Evolutionary conservation across 2,113 vertebrate genomes (phyloP).

Genomic region (Peromyscus californicus): DNA sequence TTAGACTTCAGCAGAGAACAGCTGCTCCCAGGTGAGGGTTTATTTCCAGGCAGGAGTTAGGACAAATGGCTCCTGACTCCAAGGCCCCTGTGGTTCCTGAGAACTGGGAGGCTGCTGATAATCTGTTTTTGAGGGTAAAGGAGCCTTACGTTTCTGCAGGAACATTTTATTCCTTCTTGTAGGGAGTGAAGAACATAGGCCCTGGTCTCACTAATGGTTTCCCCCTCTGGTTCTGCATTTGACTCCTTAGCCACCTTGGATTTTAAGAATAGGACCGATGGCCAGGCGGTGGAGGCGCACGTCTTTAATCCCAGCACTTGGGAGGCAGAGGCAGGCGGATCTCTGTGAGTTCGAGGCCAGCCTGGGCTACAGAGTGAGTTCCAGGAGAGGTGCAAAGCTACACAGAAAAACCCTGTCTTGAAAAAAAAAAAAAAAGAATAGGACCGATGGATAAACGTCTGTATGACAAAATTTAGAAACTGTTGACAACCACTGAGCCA

Average conservation of each 20-base stretch:
- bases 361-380: too few relatives aligned
- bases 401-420: too few relatives aligned
- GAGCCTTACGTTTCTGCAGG: not conserved
- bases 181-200: not conserved
- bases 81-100: not conserved
- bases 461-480: not conserved
- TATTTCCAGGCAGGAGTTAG: not conserved
- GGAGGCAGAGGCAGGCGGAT: too few relatives aligned
- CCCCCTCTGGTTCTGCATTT: not conserved
- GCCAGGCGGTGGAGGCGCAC: too few relatives aligned
- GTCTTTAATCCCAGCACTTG: too few relatives aligned
- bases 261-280: not conserved
- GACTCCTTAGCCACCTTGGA: not conserved
- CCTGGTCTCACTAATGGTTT: not conserved
- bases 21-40: not conserved
- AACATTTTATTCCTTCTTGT: not conserved
- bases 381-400: too few relatives aligned
- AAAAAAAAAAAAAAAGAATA: not conserved
- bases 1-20: not conserved
- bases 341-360: too few relatives aligned
- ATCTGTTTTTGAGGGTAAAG: not conserved
- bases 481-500: not conserved
- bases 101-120: not conserved
- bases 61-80: not conserved
- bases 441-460: too few relatives aligned